Base-by-base conservation (phyloP, 2,797 vertebrate genomes). In the Enoplosus armatus region DNA sequence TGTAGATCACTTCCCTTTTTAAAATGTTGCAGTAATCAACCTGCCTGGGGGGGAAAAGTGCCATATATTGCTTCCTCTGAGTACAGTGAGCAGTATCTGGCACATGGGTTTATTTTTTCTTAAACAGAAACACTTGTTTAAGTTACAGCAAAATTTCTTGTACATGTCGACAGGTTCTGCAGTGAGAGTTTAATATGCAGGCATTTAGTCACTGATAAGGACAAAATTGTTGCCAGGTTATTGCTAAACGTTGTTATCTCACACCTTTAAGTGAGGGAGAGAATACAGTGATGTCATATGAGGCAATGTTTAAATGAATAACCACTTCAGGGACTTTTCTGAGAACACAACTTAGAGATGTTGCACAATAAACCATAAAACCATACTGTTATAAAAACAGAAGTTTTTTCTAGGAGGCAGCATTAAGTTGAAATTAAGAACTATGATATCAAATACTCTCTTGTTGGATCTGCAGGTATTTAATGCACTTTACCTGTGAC, bases 161-260 rank as follows among this genome's bases (percentile, higher is more conserved):
- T 58, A 24, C 22, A 68, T 18, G 4, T 55, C 14, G 1, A 26
- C 29, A 18, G 16, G 4, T 27, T 72, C 0, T 26, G 14, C 20
- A 26, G 43, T 66, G 18, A 54, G 3, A 20, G 14, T 27, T 54
- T 3, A 54, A 18, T 47, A 9, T 45, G 12, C 60, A 53, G 27
- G 3, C 4, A 9, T 15, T 22, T 0, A 33, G n/a, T 39, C 11
- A 27, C 26, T 3, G 22, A 47, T 14, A 0, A n/a, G 9, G 3
- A 27, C 26, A 50, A 41, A n/a, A 4, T 6, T 35, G 12, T n/a
- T 7, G 16, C 2, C 8, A n/a, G n/a, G 10, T 20, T 0, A 1
- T 37, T 3, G 18, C 6, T 59, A 3, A 26, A 53, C 29, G 4
- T 12, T 50, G 14, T 27, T 7, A 20, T 51, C 4, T 41, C 18